Percentiles rank a stretch among this genome's conserved stretches.
phyloP scores from a whole-genome alignment of 2,797 vertebrate species.

The Crypturellus tataupa region DNA sequence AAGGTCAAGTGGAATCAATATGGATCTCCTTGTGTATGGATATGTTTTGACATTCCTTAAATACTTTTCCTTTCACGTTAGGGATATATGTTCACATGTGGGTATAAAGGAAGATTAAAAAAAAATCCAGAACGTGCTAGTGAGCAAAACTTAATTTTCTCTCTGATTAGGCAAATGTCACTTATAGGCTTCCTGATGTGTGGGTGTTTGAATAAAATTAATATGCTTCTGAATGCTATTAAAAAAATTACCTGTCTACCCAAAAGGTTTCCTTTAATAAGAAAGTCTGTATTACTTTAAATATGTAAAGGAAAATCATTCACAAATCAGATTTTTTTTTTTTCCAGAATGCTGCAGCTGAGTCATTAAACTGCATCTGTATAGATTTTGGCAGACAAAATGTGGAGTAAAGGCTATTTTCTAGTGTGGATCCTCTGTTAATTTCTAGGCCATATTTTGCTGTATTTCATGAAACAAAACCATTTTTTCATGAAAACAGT shows the following conservation, averaged over 20 bases:
- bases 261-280: not conserved
- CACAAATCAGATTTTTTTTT: not conserved
- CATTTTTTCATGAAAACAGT: not conserved
- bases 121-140: not conserved
- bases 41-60: not conserved
- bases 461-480: not conserved
- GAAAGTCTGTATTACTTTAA: rapidly evolving
- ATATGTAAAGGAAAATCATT: not conserved
- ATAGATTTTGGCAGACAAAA: not conserved
- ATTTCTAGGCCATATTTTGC: not conserved
- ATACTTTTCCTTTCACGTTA: not conserved
- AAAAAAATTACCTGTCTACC: not conserved
- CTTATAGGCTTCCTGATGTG: not conserved
- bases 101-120: not conserved
- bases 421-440: not conserved
- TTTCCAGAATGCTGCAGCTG: not conserved
- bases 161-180: not conserved
- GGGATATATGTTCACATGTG: not conserved
- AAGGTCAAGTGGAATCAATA: not conserved
- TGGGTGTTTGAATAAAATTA: not conserved
- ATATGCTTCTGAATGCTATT: not conserved
- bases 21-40: not conserved
- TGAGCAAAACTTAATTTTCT: not conserved
- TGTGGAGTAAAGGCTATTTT: not conserved
- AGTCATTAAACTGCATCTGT: not conserved